Evolutionary conservation across 1,140 invertebrate genomes (phyloP).

Genomic region (Sycobia sp.): DNA sequence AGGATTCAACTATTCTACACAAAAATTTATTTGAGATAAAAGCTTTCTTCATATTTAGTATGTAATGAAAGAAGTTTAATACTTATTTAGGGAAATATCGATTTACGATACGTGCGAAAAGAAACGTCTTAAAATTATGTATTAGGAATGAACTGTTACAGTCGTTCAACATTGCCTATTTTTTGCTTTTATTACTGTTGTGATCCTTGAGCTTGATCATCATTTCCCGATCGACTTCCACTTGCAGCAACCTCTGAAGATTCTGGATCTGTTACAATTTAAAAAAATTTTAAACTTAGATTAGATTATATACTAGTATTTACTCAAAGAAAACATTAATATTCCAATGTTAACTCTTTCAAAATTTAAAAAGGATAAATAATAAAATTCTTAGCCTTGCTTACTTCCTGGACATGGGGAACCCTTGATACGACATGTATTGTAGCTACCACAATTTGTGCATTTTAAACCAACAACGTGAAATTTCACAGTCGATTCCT

Average conservation of each 20-base stretch:
- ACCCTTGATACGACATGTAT: constrained; percentile 77
- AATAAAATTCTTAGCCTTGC: too few species aligned
- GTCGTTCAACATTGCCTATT: constrained; percentile 21
- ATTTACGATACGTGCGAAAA: constrained; percentile 29
- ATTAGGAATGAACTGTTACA: constrained; percentile 28
- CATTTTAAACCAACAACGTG: constrained; percentile 87
- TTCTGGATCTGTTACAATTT: constrained; percentile 45
- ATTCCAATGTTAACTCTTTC: too few species aligned
- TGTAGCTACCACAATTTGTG: constrained; percentile 82
- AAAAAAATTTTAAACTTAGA: too few species aligned
- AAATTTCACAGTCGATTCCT: constrained; percentile 81
- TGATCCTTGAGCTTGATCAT: constrained; percentile 40
- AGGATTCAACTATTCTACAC: too few species aligned
- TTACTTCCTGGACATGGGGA: constrained; percentile 60
- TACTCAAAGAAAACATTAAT: too few species aligned
- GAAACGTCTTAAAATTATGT: constrained; percentile 23
- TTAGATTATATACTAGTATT: too few species aligned
- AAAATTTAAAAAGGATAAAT: too few species aligned
- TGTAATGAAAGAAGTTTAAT: too few species aligned
- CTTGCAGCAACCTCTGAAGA: constrained; percentile 44
- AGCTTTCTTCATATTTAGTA: too few species aligned
- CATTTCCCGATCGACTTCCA: constrained; percentile 41
- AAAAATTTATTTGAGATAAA: too few species aligned
- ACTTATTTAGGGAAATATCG: constrained; percentile 8
- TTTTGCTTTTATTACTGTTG: constrained; percentile 33